Evolutionary conservation across 2,797 vertebrate genomes (phyloP).

Genomic region (Macroramphosus scolopax): DNA sequence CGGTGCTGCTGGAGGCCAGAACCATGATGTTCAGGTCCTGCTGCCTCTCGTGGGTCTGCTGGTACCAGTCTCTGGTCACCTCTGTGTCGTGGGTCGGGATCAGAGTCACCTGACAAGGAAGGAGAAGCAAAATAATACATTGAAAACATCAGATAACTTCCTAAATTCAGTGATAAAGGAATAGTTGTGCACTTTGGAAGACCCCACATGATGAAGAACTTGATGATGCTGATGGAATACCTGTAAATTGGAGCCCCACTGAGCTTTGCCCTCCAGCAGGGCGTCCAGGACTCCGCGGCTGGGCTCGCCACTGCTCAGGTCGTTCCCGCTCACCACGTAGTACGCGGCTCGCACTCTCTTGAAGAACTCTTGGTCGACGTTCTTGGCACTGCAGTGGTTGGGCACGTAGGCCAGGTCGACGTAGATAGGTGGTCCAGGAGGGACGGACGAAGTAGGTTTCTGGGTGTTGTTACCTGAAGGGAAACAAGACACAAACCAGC

Average conservation of each 20-base stretch:
- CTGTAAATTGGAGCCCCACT: conserved; percentile 97
- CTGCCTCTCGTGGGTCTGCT: conserved; percentile 96
- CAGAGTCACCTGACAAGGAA: conserved; percentile 87
- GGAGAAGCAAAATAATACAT: background rate
- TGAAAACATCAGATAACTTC: no score
- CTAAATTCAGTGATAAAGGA: no score
- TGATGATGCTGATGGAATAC: conserved; percentile 72
- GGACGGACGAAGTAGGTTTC: conserved; percentile 76
- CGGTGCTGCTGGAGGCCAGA: conserved; percentile 97
- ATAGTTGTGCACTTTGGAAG: no score
- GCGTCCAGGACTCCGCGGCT: conserved; percentile 93
- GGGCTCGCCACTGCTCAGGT: conserved; percentile 90
- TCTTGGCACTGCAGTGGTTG: conserved; percentile 98
- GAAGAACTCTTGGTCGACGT: conserved; percentile 98
- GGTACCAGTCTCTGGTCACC: conserved; percentile 98
- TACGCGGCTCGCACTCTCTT: conserved; percentile 90
- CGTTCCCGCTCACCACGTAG: conserved; percentile 97
- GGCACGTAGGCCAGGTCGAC: conserved; percentile 98
- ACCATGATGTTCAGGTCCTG: conserved; percentile 98
- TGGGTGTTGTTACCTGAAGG: conserved; percentile 73
- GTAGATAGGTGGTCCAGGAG: conserved; percentile 86
- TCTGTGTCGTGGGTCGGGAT: conserved; percentile 98
- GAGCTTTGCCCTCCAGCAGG: conserved; percentile 93
- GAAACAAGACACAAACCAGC: conserved; percentile 10
- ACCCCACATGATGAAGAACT: background rate